These are phyloP conservation scores for Saimiri boliviensis DNA, from an alignment of 2,113 vertebrate species.

Conservation along the genomic window DNA sequence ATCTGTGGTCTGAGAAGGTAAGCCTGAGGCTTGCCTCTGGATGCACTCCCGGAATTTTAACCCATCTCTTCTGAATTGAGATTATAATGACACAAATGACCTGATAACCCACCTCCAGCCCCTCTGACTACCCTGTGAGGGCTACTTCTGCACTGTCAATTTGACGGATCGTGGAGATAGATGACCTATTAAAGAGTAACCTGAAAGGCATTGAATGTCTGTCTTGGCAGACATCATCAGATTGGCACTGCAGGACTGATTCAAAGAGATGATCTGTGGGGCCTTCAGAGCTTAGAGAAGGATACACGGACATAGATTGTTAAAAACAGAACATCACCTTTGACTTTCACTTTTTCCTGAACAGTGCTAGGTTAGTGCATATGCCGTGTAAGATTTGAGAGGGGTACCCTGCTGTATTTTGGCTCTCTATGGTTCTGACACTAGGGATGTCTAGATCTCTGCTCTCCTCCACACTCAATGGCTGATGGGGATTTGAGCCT, in stretches of 20 bases:
- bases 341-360: not conserved
- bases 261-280: not conserved
- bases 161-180: not conserved
- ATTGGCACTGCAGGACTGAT: not conserved
- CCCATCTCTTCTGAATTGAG: not conserved
- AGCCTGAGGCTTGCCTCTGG: accelerated
- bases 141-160: not conserved
- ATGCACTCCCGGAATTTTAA: not conserved
- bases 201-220: not conserved
- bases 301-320: not conserved
- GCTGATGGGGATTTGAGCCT: not conserved
- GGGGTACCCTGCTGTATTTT: not conserved
- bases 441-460: not conserved
- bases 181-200: not conserved
- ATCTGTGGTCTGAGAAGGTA: not conserved
- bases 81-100: not conserved
- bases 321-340: not conserved
- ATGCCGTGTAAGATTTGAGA: not conserved
- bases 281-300: not conserved
- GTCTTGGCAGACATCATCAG: not conserved
- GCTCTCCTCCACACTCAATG: accelerated
- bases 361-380: not conserved
- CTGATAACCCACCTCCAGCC: accelerated
- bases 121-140: not conserved
- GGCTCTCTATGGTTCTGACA: not conserved